Conservation (phyloP, 2,113 vertebrate genomes). For the Spilogale gracilis region DNA sequence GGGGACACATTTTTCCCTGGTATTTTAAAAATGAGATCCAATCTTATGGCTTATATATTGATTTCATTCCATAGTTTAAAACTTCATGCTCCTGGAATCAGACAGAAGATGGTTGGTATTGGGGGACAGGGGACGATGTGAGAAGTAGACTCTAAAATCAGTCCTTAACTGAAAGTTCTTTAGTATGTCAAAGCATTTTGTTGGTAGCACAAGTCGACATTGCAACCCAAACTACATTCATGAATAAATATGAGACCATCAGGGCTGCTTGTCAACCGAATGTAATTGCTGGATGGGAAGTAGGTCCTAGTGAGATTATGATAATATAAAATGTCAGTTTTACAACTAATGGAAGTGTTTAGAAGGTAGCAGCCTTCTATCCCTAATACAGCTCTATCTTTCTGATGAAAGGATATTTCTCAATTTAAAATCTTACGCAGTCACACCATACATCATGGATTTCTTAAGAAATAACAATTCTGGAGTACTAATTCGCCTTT, state of each 20-base stretch:
- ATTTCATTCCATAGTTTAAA: slow-evolving; percentile 55
- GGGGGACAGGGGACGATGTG: neutral
- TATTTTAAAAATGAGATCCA: slow-evolving; percentile 40
- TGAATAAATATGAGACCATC: slow-evolving; percentile 74
- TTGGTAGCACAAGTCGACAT: slow-evolving; percentile 79
- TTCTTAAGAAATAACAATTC: slow-evolving; percentile 27
- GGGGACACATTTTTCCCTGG: neutral
- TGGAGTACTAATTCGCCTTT: slow-evolving; percentile 37
- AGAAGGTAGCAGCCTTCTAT: slow-evolving; percentile 61
- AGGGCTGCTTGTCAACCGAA: slow-evolving; percentile 71
- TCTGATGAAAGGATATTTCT: slow-evolving; percentile 64
- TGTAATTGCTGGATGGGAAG: slow-evolving; percentile 78
- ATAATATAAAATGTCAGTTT: slow-evolving; percentile 78
- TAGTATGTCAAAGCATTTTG: slow-evolving; percentile 75
- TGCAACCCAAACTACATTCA: slow-evolving; percentile 80
- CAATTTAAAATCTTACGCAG: slow-evolving; percentile 17
- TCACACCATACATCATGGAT: neutral
- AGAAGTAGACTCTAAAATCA: slow-evolving; percentile 50
- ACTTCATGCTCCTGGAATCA: slow-evolving; percentile 16
- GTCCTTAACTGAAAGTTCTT: slow-evolving; percentile 74
- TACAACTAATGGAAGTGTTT: slow-evolving; percentile 53
- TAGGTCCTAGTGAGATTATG: slow-evolving; percentile 62
- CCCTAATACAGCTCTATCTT: slow-evolving; percentile 62
- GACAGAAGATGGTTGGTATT: neutral
- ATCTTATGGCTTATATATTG: neutral